These are phyloP conservation scores for Nilaparvata lugens DNA, from an alignment of 1,140 invertebrate species.

Conservation along the genomic window DNA sequence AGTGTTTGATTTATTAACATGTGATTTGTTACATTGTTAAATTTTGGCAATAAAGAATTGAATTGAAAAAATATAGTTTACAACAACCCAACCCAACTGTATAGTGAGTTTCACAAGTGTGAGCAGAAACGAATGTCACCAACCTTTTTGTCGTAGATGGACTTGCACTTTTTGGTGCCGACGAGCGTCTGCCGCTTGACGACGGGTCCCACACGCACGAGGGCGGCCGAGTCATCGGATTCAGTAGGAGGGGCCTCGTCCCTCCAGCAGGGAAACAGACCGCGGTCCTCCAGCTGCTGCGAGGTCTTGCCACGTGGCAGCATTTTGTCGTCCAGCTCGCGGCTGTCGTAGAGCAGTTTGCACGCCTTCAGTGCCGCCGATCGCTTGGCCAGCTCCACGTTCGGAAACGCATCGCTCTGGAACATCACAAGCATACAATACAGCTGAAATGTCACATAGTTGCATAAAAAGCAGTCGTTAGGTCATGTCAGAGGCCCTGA, in stretches of 20 bases:
- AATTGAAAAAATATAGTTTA: too few relatives aligned
- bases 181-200: too few relatives aligned
- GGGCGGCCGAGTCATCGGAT: too few relatives aligned
- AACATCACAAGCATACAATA: slow-evolving; percentile 21
- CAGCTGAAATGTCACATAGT: slow-evolving; percentile 9
- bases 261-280: slow-evolving; percentile 41
- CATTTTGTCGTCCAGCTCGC: slow-evolving; percentile 66
- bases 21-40: too few relatives aligned
- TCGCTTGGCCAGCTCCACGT: slow-evolving; percentile 61
- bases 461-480: too few relatives aligned
- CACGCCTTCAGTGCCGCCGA: slow-evolving; percentile 71
- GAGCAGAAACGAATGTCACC: too few relatives aligned
- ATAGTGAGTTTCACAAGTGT: too few relatives aligned
- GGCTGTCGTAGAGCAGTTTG: slow-evolving; percentile 52
- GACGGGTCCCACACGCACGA: too few relatives aligned
- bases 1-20: too few relatives aligned
- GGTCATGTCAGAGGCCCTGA: too few relatives aligned
- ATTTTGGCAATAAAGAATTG: too few relatives aligned
- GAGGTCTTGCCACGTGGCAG: slow-evolving; percentile 47
- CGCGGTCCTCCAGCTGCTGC: slow-evolving; percentile 25
- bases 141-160: slow-evolving; percentile 56
- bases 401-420: slow-evolving; percentile 49
- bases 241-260: slow-evolving; percentile 27
- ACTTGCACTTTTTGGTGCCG: slow-evolving; percentile 35
- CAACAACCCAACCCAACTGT: too few relatives aligned